These are phyloP conservation scores for Sebastes oblongus DNA, from an alignment of 2,797 vertebrate species.

Conservation along the genomic window DNA sequence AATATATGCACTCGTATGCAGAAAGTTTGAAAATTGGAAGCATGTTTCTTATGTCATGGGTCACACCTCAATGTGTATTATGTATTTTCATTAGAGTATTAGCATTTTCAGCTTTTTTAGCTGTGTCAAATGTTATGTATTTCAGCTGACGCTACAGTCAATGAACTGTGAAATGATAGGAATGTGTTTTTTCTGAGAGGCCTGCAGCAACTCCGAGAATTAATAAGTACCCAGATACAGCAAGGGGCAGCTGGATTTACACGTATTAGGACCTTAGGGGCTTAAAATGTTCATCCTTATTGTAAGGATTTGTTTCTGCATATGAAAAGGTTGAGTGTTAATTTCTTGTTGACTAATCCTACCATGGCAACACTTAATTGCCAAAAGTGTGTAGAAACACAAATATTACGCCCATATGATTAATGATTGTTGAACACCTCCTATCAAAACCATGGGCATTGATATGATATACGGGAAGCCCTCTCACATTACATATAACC, in stretches of 20 bases:
- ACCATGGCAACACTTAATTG: background rate
- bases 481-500: background rate
- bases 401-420: background rate
- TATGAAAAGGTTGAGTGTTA: background rate
- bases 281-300: background rate
- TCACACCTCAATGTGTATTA: background rate
- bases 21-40: background rate
- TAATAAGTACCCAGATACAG: background rate
- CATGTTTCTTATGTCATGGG: background rate
- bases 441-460: background rate
- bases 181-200: background rate
- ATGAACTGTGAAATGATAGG: background rate
- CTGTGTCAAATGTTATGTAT: background rate
- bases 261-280: background rate
- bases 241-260: background rate
- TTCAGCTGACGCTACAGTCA: conserved; percentile 19
- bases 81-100: background rate
- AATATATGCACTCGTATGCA: background rate
- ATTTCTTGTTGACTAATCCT: background rate
- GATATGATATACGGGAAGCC: background rate
- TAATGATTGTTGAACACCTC: background rate
- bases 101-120: background rate
- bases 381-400: background rate
- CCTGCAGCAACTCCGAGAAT: background rate
- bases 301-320: background rate